These are phyloP conservation scores for Gambusia affinis DNA, from an alignment of 2,113 vertebrate genomes.

Conservation along the genomic window DNA sequence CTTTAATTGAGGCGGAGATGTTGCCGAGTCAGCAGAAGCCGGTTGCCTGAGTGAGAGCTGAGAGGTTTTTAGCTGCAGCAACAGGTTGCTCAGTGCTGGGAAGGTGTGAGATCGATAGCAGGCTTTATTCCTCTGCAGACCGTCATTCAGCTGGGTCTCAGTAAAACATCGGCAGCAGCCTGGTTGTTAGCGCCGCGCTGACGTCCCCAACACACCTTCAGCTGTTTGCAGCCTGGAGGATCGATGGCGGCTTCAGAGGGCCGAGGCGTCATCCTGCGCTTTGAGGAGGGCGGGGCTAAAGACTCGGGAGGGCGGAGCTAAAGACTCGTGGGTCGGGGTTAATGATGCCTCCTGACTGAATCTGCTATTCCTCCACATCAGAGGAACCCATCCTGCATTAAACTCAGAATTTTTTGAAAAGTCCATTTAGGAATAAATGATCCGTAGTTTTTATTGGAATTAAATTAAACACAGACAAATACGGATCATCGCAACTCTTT, in stretches of 20 bases:
- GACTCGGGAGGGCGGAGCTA: no score
- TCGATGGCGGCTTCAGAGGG: slow-evolving; percentile 18
- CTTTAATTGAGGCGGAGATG: not conserved
- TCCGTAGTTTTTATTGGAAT: no score
- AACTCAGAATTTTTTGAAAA: no score
- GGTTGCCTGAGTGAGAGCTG: not conserved
- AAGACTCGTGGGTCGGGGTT: no score
- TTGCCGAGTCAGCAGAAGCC: slow-evolving; percentile 6
- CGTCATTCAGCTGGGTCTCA: not conserved
- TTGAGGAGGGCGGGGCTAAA: no score
- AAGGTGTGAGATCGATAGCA: slow-evolving; percentile 24
- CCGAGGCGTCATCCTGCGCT: no score
- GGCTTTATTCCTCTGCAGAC: slow-evolving; percentile 8
- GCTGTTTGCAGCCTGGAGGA: not conserved
- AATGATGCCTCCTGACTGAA: no score
- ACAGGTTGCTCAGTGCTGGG: not conserved
- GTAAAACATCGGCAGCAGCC: not conserved
- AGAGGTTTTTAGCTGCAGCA: slow-evolving; percentile 4
- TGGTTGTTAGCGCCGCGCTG: not conserved
- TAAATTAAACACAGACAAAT: no score
- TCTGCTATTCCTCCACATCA: slow-evolving; percentile 8
- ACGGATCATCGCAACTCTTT: no score
- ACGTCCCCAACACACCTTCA: not conserved
- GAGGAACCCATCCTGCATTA: no score
- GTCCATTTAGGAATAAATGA: no score